Evolutionary conservation across 2,113 vertebrate species (phyloP).

Genomic region (Raja brachyura): DNA sequence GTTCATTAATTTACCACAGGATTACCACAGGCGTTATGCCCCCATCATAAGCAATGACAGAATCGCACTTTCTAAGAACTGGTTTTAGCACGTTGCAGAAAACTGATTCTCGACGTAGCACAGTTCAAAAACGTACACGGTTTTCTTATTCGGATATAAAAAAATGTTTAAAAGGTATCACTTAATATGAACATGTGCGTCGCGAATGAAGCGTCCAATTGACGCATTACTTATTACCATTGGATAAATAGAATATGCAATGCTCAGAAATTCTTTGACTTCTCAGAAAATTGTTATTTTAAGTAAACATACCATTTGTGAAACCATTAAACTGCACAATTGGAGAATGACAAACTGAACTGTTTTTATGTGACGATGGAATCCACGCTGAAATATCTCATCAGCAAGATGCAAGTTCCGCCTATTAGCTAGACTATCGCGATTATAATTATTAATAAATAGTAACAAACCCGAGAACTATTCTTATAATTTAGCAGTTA

Average conservation of each 20-base stretch:
- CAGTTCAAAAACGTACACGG: background rate
- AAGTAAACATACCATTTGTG: background rate
- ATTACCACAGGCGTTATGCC: background rate
- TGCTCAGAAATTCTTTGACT: background rate
- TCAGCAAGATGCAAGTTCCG: too few relatives aligned
- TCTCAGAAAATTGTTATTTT: background rate
- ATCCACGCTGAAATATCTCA: background rate
- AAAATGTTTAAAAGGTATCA: background rate
- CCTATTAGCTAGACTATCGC: background rate
- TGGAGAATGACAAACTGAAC: background rate
- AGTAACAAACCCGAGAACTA: background rate
- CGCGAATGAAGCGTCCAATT: background rate
- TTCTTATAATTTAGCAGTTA: background rate
- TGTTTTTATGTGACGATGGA: background rate
- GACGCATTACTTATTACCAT: background rate
- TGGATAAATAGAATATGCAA: background rate
- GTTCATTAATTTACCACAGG: background rate
- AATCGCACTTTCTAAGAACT: background rate
- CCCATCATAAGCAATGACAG: background rate
- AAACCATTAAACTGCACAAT: background rate
- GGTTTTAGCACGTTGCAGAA: background rate
- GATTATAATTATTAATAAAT: background rate
- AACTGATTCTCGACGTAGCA: background rate
- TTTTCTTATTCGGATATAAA: background rate
- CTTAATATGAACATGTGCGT: background rate